Evolutionary conservation across 2,113 vertebrate species (phyloP), one percentile per base, ranked within the genome.

Genomic region (Thomomys bottae): DNA sequence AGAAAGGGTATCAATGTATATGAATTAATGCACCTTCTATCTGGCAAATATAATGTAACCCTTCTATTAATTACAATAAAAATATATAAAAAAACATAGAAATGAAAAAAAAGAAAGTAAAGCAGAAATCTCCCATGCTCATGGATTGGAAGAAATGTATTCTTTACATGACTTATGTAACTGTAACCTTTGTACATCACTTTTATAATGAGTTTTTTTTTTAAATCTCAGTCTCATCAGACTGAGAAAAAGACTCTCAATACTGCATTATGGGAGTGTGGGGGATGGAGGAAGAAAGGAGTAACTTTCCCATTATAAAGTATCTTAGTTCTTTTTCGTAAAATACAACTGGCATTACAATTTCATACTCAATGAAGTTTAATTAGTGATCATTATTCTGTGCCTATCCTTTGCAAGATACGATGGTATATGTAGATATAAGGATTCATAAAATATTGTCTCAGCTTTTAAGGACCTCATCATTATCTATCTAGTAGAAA

Each of bases 331-430:
- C 34, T 80, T 79, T 54, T 45, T 92, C 87, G 34, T 84, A 70
- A 87, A n/a, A 78, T 63, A 85, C 20, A 14, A 68, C 15, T 64
- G 38, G 61, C 32, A 90, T 63, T 70, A 93, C 64, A 75, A 79
- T 79, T 89, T 89, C 81, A 76, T 42, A 93, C 68, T 79, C 72
- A 91, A 89, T 42, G 54, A 54, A 79, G 45, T 77, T 57, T 83
- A 67, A 40, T 42, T 79, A 91, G 49, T 71, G 36, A 77, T 89
- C 32, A 71, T 87, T 84, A 80, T 34, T 71, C 20, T 30, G 57
- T 15, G 38, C 2, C 2, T 26, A 63, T 26, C 81, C 57, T 95
- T 91, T 84, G 28, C 11, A 54, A 88, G 64, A 34, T 34, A 66
- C 79, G 66, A 59, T 54, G 45, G 63, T n/a, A 36, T 32, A 89